Evolutionary conservation across 2,888 invertebrate species (phyloP), one percentile per base, ranked within the genome.

Genomic region (Teleiodes luculella): DNA sequence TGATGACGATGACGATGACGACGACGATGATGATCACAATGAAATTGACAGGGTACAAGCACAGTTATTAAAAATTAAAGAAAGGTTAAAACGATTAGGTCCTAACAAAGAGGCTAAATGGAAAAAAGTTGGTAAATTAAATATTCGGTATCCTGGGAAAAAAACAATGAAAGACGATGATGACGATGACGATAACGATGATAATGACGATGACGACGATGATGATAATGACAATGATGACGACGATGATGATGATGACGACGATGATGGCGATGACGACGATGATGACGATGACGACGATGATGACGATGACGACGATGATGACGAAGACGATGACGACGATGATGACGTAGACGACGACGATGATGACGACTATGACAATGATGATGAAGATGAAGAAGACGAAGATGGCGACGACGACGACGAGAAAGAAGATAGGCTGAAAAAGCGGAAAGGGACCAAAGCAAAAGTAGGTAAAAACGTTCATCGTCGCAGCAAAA

Each of bases 281-380:
- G 68, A 70, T 0, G 68, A 71, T 0, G 81, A 90, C 3, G 82
- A 90, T 36, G 65, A 68, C 0, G 59, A 65, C 0, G 61, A 85
- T 76, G 88, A 80, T 11, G 78, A 83, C 30, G 70, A 78, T 0
- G 81, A 91, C 1, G 82, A 86, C 41, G 85, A 84, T 39, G 82
- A 86, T 14, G 82, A 74, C 0, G 66, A 74, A 0, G 66, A 76
- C 0, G 66, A 72, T 0, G 67, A 72, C 0, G 80, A 90, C 7
- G 81, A 91, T n/a, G 86, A 90, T 16, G 83, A 87, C 57, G 76
- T 83, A 52, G 81, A 84, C 48, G 79, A 84, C 46, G 58, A 57
- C n/a, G 47, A 56, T 18, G 50, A 56, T 20, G 80, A 87, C 63
- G 67, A 83, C 1, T 79, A 87, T 28, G 80, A 90, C 4, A 80